phyloP scores from a whole-genome alignment of 2,113 vertebrate species.

The Odocoileus hemionus region DNA sequence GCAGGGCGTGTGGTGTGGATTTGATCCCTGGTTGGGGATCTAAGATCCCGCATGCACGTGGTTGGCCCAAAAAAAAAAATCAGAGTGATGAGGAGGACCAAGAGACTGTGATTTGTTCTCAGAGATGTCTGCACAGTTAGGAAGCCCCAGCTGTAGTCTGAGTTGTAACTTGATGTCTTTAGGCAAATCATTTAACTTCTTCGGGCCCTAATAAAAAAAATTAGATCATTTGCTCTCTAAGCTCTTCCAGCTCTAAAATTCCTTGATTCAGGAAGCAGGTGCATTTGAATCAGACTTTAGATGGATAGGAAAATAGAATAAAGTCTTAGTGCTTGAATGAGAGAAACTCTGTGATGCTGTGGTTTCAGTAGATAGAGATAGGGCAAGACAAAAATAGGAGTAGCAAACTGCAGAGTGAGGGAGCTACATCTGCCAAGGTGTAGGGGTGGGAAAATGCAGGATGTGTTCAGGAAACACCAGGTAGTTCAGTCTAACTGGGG shows the following conservation, averaged over 20 bases:
- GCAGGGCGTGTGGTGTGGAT: not conserved
- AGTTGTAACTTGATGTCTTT: not conserved
- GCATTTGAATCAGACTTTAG: not conserved
- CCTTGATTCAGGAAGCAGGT: not conserved
- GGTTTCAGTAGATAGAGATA: not conserved
- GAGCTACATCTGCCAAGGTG: not conserved
- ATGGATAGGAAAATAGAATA: not conserved
- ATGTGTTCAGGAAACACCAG: not conserved
- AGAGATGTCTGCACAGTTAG: not conserved
- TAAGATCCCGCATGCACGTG: not conserved
- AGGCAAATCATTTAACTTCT: not conserved
- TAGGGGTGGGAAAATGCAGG: not conserved
- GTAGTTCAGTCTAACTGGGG: not conserved
- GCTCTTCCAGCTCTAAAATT: not conserved
- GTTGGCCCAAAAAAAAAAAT: not conserved
- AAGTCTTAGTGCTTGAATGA: not conserved
- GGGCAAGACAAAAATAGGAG: not conserved
- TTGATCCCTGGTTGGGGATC: not conserved
- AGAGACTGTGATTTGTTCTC: not conserved
- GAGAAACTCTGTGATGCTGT: not conserved
- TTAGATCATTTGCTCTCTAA: not conserved
- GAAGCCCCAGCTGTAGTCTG: not conserved
- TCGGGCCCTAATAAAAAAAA: not conserved
- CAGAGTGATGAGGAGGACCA: not conserved
- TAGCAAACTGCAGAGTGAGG: not conserved